Evolutionary conservation across 2,113 vertebrate genomes (phyloP).

Genomic region (Triplophysa rosa): DNA sequence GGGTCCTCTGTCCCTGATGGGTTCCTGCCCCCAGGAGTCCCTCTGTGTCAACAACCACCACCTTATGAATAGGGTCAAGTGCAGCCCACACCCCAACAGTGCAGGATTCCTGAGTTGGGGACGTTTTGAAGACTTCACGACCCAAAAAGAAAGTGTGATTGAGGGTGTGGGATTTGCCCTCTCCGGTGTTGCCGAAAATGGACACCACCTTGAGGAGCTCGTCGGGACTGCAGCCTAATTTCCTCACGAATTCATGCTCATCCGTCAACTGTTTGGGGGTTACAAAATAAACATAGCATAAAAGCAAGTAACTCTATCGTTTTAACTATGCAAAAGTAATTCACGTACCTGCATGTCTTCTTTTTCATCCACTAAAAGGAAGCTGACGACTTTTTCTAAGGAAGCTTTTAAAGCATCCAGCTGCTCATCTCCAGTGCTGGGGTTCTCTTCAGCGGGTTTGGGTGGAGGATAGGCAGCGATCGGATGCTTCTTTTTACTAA

Average conservation of each 20-base stretch:
- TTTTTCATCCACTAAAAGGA: slow-evolving; percentile 93
- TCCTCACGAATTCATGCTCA: slow-evolving; percentile 89
- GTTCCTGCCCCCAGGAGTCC: slow-evolving; percentile 92
- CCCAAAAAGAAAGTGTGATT: slow-evolving; percentile 98
- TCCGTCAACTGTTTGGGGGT: slow-evolving; percentile 80
- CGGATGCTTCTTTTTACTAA: slow-evolving; percentile 90
- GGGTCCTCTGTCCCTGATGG: slow-evolving; percentile 93
- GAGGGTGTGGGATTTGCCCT: slow-evolving; percentile 97
- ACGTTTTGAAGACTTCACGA: slow-evolving; percentile 95
- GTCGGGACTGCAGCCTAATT: slow-evolving; percentile 85
- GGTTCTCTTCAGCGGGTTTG: slow-evolving; percentile 61
- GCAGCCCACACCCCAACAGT: slow-evolving; percentile 97
- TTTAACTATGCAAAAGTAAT: background rate
- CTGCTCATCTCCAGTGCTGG: slow-evolving; percentile 73
- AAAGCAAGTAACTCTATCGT: background rate
- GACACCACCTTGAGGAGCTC: slow-evolving; percentile 97
- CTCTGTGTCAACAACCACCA: slow-evolving; percentile 94
- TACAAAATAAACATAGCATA: background rate
- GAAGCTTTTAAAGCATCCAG: slow-evolving; percentile 79
- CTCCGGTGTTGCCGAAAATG: slow-evolving; percentile 97
- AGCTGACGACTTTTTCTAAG: slow-evolving; percentile 90
- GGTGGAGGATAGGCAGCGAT: slow-evolving; percentile 72
- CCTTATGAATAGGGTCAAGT: slow-evolving; percentile 88
- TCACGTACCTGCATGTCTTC: slow-evolving; percentile 90
- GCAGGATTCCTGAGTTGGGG: slow-evolving; percentile 95